phyloP scores from a whole-genome alignment of 2,113 vertebrate genomes.

The Perccottus glenii region DNA sequence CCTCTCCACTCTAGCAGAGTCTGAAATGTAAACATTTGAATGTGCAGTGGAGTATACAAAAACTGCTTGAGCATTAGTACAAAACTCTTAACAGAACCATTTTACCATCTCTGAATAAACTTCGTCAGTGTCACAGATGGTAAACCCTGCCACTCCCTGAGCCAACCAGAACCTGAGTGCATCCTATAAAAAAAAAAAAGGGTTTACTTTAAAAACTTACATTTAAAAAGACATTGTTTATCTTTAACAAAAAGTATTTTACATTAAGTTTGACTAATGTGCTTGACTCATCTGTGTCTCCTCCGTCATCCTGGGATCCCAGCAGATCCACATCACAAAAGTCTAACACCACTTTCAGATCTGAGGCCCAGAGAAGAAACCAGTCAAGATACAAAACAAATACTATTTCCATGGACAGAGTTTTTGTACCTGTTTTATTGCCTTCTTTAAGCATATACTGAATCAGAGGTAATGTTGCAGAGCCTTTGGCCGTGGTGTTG shows the following conservation, averaged over 20 bases:
- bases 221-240: neutral
- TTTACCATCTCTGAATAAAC: slow-evolving; percentile 71
- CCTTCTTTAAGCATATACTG: slow-evolving; percentile 68
- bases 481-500: slow-evolving; percentile 20
- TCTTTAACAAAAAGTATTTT: neutral
- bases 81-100: neutral
- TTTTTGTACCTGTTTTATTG: slow-evolving; percentile 57
- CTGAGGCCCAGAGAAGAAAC: slow-evolving; percentile 38
- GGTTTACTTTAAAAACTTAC: neutral
- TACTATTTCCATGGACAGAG: neutral
- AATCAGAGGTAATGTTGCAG: slow-evolving; percentile 59
- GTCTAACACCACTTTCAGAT: slow-evolving; percentile 73
- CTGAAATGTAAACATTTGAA: slow-evolving; percentile 48
- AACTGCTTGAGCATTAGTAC: neutral
- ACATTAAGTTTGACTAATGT: slow-evolving; percentile 39
- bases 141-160: slow-evolving; percentile 74
- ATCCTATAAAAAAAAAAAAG: slow-evolving; percentile 44
- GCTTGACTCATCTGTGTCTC: slow-evolving; percentile 11
- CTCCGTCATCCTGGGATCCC: slow-evolving; percentile 1
- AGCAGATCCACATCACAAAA: slow-evolving; percentile 65
- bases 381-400: neutral
- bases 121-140: slow-evolving; percentile 74
- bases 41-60: neutral
- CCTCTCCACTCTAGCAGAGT: slow-evolving; percentile 66
- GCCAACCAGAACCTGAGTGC: slow-evolving; percentile 74